Conservation (phyloP, 2,113 vertebrate species). For the Lontra canadensis region DNA sequence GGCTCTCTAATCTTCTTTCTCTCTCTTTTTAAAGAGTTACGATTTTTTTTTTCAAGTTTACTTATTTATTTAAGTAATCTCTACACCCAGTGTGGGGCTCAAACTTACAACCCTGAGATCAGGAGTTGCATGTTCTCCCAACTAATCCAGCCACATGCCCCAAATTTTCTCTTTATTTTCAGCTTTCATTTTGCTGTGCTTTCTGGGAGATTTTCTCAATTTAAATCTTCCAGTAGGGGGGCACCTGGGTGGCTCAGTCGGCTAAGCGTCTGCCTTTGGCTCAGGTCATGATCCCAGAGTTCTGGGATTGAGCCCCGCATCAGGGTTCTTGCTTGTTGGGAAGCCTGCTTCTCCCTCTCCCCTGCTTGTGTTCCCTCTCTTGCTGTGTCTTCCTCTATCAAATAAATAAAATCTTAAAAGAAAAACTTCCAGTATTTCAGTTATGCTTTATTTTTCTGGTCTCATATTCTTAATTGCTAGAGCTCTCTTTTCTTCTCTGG, state of each 20-base stretch:
- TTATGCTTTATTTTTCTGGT: conserved; percentile 4
- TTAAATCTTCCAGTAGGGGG: background rate
- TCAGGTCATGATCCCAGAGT: too few relatives aligned
- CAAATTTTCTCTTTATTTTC: conserved; percentile 3
- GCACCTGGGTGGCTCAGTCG: too few relatives aligned
- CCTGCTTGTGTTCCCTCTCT: too few relatives aligned
- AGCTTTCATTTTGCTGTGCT: conserved; percentile 18
- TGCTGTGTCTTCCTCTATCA: too few relatives aligned
- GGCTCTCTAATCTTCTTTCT: conserved; percentile 23
- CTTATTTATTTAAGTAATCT: background rate
- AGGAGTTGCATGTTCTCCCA: background rate
- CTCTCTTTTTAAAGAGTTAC: background rate
- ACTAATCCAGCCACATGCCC: background rate
- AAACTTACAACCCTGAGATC: background rate
- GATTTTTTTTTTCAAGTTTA: background rate
- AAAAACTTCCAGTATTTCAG: background rate
- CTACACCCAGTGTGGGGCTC: background rate
- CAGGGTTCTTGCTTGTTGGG: too few relatives aligned
- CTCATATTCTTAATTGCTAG: conserved; percentile 22
- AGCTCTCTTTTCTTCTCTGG: background rate
- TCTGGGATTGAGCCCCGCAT: too few relatives aligned
- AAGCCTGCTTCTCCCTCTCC: too few relatives aligned
- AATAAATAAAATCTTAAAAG: too few relatives aligned
- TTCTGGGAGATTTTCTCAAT: background rate
- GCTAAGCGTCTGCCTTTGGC: too few relatives aligned